Evolutionary conservation across 2,797 vertebrate species (phyloP).

Genomic region (Phyllotis vaccarum): DNA sequence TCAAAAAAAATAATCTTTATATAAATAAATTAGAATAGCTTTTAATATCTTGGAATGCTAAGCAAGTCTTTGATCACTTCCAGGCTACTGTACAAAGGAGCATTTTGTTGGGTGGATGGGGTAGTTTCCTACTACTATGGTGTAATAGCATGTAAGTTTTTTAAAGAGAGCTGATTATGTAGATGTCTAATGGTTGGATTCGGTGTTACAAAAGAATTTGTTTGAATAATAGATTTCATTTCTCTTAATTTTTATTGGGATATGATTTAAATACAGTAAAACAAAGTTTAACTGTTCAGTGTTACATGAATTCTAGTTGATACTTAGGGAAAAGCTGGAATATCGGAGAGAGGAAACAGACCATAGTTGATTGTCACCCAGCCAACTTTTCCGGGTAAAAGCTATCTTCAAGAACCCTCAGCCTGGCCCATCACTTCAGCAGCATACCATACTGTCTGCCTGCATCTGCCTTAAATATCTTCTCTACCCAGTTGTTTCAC

Average conservation of each 20-base stretch:
- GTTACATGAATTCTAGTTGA: no score
- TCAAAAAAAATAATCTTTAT: neutral
- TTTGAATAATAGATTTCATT: constrained; percentile 18
- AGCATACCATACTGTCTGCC: no score
- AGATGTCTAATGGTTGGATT: neutral
- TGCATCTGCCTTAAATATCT: no score
- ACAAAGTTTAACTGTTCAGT: neutral
- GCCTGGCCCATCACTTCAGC: no score
- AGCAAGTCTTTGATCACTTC: neutral
- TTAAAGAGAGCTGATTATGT: constrained; percentile 17
- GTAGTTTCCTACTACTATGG: neutral
- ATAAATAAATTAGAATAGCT: constrained; percentile 54
- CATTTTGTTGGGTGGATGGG: neutral
- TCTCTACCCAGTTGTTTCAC: no score
- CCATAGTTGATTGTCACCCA: no score
- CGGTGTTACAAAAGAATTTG: constrained; percentile 37
- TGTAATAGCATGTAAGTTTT: neutral
- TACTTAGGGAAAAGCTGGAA: no score
- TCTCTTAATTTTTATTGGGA: neutral
- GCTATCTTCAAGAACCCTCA: no score
- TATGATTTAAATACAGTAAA: constrained; percentile 3
- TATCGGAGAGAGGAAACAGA: no score
- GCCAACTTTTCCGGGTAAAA: no score
- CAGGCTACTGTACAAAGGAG: neutral
- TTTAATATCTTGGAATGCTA: constrained; percentile 30